Evolutionary conservation across 2,113 vertebrate species (phyloP).

Genomic region (Mixornis gularis): DNA sequence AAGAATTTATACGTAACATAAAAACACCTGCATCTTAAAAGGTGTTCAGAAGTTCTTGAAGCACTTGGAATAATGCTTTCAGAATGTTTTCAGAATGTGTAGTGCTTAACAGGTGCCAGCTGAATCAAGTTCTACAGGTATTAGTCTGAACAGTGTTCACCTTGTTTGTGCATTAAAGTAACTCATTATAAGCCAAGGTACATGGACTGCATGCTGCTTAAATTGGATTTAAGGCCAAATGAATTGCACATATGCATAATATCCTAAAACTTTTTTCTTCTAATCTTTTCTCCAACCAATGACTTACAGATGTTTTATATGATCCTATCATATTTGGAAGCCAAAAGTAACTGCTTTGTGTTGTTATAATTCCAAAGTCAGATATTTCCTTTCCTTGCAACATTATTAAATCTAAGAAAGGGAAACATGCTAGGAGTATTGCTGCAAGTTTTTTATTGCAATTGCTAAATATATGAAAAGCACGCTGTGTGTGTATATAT

Average conservation of each 20-base stretch:
- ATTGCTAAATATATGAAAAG: background rate
- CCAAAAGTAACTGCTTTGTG: slow-evolving; percentile 34
- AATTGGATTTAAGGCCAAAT: slow-evolving; percentile 20
- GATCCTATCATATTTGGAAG: slow-evolving; percentile 30
- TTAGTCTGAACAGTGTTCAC: slow-evolving; percentile 32
- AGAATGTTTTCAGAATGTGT: background rate
- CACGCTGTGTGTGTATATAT: background rate
- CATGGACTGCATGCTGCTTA: slow-evolving; percentile 13
- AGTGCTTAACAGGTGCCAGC: slow-evolving; percentile 5
- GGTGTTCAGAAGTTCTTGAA: slow-evolving; percentile 1
- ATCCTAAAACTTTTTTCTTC: slow-evolving; percentile 11
- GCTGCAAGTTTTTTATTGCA: background rate
- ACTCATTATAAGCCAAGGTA: background rate
- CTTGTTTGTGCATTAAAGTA: slow-evolving; percentile 36
- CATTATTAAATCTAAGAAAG: slow-evolving; percentile 15
- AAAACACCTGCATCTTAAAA: slow-evolving; percentile 37
- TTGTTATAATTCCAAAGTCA: slow-evolving; percentile 40
- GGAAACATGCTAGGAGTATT: background rate
- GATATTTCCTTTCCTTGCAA: slow-evolving; percentile 24
- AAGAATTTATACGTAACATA: background rate
- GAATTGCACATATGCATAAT: slow-evolving; percentile 30
- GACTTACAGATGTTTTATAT: slow-evolving; percentile 60
- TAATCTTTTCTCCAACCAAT: slow-evolving; percentile 37
- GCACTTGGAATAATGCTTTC: slow-evolving; percentile 21
- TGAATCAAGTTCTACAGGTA: background rate